Evolutionary conservation across 2,888 invertebrate species (phyloP), one percentile per base, ranked within the genome.

Genomic region (Acanthococcus lagerstroemiae): DNA sequence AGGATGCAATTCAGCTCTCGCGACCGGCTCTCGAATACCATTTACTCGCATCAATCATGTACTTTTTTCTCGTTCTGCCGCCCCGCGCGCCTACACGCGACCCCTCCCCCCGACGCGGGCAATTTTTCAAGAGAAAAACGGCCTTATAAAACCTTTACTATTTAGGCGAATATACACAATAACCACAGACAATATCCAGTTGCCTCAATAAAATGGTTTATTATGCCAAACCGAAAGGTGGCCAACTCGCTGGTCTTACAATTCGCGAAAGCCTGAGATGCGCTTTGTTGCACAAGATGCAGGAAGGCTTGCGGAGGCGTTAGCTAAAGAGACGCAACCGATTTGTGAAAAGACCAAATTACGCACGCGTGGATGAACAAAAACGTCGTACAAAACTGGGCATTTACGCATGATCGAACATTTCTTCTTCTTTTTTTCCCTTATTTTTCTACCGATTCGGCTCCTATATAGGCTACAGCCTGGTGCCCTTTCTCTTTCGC

Each of bases 291-390:
- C 63, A 54, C 54, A 54, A 52, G 54, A 63, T 58, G 58, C 58
- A 63, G 63, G 63, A 63, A 63, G 63, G 63, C 63, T 63, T 63
- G 63, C 52, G 63, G 25, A 63, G 63, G 63, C 63, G 63, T 63
- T 63, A 54, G 63, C 52, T n/a, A 50, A 52, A 61, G 46, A 61
- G 60, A 63, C n/a, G 61, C 63, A 54, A 63, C 50, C 63, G 50
- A 30, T 50, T 60, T 50, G 48, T 21, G 52, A 24, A 63, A 52
- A 37, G 54, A 22, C 52, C 52, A 63, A 63, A 63, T 63, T 63
- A 63, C 30, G 54, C 54, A 27, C 63, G 63, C 63, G 63, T 54
- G 63, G 52, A 50, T 54, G 63, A 61, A 22, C 63, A 9, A 19
- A 55, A 55, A 55, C 30, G 26, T 27, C 52, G 24, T 19, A 52